Evolutionary conservation across 2,113 vertebrate species (phyloP).

Genomic region (Alligator sinensis): DNA sequence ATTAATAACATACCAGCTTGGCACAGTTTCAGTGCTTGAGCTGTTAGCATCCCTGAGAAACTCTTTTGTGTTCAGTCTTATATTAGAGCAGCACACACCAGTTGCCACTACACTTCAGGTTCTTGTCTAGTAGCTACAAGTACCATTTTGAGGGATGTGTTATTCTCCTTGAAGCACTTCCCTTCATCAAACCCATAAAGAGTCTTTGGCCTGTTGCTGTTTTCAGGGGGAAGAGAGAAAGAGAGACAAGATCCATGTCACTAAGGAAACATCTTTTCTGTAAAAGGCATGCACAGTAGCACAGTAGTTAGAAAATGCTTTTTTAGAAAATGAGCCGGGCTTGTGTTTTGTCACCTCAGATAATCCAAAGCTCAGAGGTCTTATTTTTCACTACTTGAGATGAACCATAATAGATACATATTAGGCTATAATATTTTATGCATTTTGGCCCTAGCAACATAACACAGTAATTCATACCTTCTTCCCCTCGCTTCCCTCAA

Average conservation of each 20-base stretch:
- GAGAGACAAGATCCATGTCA: neutral
- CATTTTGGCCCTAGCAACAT: neutral
- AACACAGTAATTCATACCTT: neutral
- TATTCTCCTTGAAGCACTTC: neutral
- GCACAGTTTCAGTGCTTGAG: neutral
- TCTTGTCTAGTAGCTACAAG: neutral
- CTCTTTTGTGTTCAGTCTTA: neutral
- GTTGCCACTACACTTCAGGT: neutral
- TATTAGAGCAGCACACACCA: neutral
- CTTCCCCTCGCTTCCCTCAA: neutral
- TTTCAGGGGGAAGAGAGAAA: neutral
- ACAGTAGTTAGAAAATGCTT: neutral
- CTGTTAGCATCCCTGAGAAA: neutral
- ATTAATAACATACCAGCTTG: neutral
- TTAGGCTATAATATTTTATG: neutral
- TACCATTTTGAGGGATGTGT: rapidly evolving
- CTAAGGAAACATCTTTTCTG: neutral
- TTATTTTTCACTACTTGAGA: rapidly evolving
- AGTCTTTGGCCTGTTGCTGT: neutral
- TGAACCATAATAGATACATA: neutral
- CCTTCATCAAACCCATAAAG: neutral
- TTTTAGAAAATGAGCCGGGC: neutral
- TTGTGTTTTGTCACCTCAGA: neutral
- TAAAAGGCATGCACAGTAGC: neutral
- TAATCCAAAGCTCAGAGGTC: neutral